These are phyloP conservation scores for Daktulosphaira vitifoliae DNA, from an alignment of 1,140 invertebrate species.

Conservation along the genomic window DNA sequence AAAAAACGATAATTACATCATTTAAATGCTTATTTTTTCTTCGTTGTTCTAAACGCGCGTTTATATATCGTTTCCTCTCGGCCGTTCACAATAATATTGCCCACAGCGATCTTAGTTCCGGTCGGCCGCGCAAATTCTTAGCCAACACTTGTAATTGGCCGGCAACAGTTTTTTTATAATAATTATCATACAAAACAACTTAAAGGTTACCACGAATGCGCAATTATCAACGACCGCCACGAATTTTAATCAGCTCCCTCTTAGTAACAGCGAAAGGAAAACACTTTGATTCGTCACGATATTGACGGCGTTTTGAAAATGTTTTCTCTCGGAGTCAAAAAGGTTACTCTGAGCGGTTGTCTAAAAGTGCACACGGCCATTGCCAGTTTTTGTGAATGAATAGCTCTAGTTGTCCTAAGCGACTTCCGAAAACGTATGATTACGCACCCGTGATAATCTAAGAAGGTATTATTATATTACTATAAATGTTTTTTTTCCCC, in stretches of 20 bases:
- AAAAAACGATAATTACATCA: background rate
- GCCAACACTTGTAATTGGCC: constrained; percentile 14
- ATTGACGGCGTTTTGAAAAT: no score
- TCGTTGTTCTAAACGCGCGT: constrained; percentile 11
- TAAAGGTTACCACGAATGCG: no score
- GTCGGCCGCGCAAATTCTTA: constrained; percentile 19
- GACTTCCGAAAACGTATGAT: constrained; percentile 8
- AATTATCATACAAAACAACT: no score
- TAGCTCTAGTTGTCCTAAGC: background rate
- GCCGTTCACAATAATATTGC: background rate
- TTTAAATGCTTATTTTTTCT: background rate
- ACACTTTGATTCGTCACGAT: no score
- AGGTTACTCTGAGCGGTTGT: no score
- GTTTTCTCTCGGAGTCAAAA: no score
- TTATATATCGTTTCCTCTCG: constrained; percentile 7
- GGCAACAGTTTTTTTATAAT: background rate
- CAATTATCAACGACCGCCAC: background rate
- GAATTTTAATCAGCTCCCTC: no score
- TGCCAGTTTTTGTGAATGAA: background rate
- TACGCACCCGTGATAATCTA: background rate
- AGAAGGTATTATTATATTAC: no score
- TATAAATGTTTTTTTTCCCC: background rate
- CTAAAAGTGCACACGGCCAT: no score
- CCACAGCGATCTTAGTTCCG: constrained; percentile 30
- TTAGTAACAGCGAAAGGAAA: no score